phyloP scores from a whole-genome alignment of 2,888 invertebrate genomes.

The Coelopa pilipes region DNA sequence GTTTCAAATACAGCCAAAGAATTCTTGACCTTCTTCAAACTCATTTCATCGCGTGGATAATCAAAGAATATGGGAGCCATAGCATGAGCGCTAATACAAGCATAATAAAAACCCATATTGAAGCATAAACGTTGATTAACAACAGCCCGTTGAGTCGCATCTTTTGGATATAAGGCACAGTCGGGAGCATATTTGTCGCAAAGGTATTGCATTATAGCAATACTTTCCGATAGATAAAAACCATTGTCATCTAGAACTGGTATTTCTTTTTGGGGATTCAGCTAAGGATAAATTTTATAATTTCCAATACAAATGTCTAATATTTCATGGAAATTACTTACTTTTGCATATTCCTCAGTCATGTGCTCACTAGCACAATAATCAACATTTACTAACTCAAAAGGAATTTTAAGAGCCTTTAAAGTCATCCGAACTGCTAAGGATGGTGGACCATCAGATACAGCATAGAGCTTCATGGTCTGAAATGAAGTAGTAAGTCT shows the following conservation, averaged over 20 bases:
- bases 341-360: constrained; percentile 77
- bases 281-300: constrained; percentile 66
- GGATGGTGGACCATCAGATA: constrained; percentile 83
- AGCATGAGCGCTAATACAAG: constrained; percentile 69
- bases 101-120: constrained; percentile 80
- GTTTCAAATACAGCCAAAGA: constrained; percentile 75
- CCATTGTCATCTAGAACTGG: constrained; percentile 83
- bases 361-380: constrained; percentile 79
- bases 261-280: constrained; percentile 83
- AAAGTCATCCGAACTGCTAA: constrained; percentile 78
- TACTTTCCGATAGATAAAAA: constrained; percentile 81
- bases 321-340: constrained; percentile 62
- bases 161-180: constrained; percentile 77
- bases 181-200: constrained; percentile 79
- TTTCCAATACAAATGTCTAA: background rate
- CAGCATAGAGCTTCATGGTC: constrained; percentile 75
- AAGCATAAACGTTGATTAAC: constrained; percentile 84
- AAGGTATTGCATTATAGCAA: constrained; percentile 75
- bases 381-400: constrained; percentile 75
- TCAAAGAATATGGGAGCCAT: constrained; percentile 83
- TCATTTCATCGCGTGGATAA: constrained; percentile 75
- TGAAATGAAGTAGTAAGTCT: too few relatives aligned
- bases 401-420: constrained; percentile 73
- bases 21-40: constrained; percentile 76
- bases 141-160: constrained; percentile 75